phyloP scores from a whole-genome alignment of 2,797 vertebrate species.

The Falco naumanni region DNA sequence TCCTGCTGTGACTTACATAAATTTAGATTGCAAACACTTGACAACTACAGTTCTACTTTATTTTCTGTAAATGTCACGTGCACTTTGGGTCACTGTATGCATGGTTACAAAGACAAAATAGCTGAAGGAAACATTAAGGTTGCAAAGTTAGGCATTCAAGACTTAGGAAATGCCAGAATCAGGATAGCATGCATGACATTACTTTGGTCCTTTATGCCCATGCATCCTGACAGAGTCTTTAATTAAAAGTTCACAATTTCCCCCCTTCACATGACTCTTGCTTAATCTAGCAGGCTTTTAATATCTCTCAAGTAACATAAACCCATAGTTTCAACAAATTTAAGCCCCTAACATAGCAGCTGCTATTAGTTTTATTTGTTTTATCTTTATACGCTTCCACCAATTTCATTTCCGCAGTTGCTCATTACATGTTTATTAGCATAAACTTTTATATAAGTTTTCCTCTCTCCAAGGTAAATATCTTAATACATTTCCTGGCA shows the following conservation, averaged over 20 bases:
- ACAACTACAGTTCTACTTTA: background rate
- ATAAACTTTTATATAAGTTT: background rate
- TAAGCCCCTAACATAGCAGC: background rate
- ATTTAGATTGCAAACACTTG: constrained; percentile 23
- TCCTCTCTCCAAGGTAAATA: background rate
- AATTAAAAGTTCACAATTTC: background rate
- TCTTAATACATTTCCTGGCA: background rate
- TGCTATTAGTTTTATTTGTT: background rate
- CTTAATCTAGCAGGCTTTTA: background rate
- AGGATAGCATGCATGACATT: background rate
- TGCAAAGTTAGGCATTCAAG: background rate
- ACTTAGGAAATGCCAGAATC: background rate
- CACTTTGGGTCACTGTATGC: background rate
- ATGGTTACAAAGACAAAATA: background rate
- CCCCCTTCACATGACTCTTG: background rate
- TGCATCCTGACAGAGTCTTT: background rate
- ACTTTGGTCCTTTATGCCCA: background rate
- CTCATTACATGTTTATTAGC: background rate
- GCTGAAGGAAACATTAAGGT: background rate
- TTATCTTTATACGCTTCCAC: background rate
- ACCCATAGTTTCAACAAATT: background rate
- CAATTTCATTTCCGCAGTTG: background rate
- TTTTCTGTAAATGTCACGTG: background rate
- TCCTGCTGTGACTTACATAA: constrained; percentile 32
- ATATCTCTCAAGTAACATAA: background rate